A percentile compares a stretch with the other conserved stretches of the same genome.
Evolutionary conservation across 2,113 vertebrate species (phyloP).

Genomic region (Paraplagusia blochii): DNA sequence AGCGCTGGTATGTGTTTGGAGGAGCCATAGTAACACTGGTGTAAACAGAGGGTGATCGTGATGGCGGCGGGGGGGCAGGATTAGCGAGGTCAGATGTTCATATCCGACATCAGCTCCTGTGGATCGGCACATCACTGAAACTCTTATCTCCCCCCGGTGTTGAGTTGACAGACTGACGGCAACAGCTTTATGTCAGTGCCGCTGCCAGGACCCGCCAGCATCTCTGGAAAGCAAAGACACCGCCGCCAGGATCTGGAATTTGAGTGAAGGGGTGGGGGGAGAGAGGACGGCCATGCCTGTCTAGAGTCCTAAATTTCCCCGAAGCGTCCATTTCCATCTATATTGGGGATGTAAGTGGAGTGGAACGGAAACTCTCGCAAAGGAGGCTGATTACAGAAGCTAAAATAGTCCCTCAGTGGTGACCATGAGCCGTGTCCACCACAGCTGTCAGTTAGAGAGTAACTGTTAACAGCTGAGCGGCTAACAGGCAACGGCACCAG

Average conservation of each 20-base stretch:
- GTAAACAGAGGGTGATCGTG: conserved; percentile 8
- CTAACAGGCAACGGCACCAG: conserved; percentile 16
- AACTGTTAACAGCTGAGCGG: conserved; percentile 46
- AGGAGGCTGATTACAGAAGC: conserved; percentile 45
- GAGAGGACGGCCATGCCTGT: conserved; percentile 8
- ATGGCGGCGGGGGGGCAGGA: neutral
- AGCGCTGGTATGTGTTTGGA: conserved; percentile 10
- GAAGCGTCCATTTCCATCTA: conserved; percentile 60
- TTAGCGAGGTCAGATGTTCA: conserved; percentile 31
- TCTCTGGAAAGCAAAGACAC: conserved; percentile 40
- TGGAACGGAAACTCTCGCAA: conserved; percentile 57
- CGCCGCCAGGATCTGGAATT: too few relatives aligned
- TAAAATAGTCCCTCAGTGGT: conserved; percentile 56
- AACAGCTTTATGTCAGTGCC: neutral
- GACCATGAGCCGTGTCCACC: conserved; percentile 49
- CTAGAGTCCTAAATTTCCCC: conserved; percentile 39
- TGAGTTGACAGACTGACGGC: conserved; percentile 30
- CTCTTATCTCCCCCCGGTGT: conserved; percentile 49
- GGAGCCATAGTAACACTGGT: neutral
- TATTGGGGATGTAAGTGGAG: conserved; percentile 64
- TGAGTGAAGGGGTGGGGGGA: neutral
- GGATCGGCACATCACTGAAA: conserved; percentile 25
- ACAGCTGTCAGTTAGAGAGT: conserved; percentile 56
- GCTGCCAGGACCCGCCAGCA: conserved; percentile 8
- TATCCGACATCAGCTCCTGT: conserved; percentile 23